Base-by-base conservation (phyloP, 2,797 vertebrate genomes). In the Notoglanidium macrostoma region DNA sequence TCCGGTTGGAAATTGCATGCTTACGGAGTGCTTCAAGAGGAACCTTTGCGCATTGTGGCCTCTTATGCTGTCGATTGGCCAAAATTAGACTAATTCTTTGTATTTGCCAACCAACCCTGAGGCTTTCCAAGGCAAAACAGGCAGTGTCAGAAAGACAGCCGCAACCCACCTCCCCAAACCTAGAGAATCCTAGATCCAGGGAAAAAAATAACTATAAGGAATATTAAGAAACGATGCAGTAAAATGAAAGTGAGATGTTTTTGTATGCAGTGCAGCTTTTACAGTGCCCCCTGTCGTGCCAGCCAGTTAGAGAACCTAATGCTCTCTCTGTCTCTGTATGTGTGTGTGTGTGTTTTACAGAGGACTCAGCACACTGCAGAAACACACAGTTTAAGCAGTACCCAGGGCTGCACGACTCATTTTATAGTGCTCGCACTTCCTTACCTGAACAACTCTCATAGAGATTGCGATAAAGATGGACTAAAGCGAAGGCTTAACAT, bases 251-350 rank as follows among this genome's bases (percentile, higher is more conserved):
- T n/a, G 59, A 49, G 55, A 32, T 51, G 61, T 84, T 57, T 35
- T 59, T 57, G 65, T 35, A 49, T 29, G 55, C 35, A 57, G 51
- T 54, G 57, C 44, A 81, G 84, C 23, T 74, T 67, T 46, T 44
- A 85, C 77, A 85, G 46, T 85, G 87, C 87, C 87, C 77, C 57
- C 68, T 85, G 68, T 84, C 65, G 87, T 67, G 83, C 55, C 44
- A 44, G 17, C 49, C 70, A 49, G 49, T 55, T n/a, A 40, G 12
- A 74, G 2, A 46, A 61, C 83, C 49, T 21, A 72, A 29, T 17
- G 46, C n/a, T 35, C 21, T 21, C 2, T 55, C 7, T 26, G 1
- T 19, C 2, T 78, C 51, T 67, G 65, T 67, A 14, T 35, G 65
- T 67, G 65, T 68, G 67, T 68, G 44, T 57, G 73, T 76, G 26